Base-by-base conservation (phyloP, 2,888 invertebrate genomes). In the Lordiphosa fenestrarum region DNA sequence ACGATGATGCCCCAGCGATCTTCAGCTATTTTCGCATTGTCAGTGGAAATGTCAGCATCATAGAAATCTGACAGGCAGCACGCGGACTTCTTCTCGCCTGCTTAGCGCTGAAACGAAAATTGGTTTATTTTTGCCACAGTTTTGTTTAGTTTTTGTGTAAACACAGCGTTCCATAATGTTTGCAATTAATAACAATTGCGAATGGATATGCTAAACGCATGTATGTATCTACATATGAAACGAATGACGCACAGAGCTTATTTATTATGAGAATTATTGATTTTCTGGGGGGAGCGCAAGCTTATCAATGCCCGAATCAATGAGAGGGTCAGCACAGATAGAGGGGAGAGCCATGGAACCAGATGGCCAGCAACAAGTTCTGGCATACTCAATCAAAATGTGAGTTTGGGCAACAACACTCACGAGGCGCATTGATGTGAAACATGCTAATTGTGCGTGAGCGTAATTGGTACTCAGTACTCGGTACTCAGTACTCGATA, bases 121-220 rank as follows among this genome's bases (percentile, higher is more conserved):
- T 38, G 44, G 55, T 50, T 50, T 56, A 47, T 63, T 55, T 55
- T 47, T 47, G 10, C 15, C 10, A 39, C 39, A 7, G 52, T 52
- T 52, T 39, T 33, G 37, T 53, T 42, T 2, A 42, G 19, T 53
- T 53, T 61, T 64, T 67, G 64, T 67, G 83, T 78, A 78, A 82
- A 77, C 83, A 82, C 49, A 62, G 35, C 51, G 57, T 69, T 60
- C 55, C 69, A 71, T 67, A 74, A 78, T 82, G 76, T 82, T 82
- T 64, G 50, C 63, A 78, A 82, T 77, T 77, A 77, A 82, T 77
- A 77, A 77, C 71, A 78, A 82, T 73, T 81, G 73, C 38, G 33
- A 23, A 48, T 41, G 30, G 37, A 37, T 59, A 36, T 6, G 48
- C 5, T 3, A 5, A 12, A n/a, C 7, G 40, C n/a, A 25, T 25